phyloP scores from a whole-genome alignment of 2,888 invertebrate genomes.

The Gnatocerus cornutus region DNA sequence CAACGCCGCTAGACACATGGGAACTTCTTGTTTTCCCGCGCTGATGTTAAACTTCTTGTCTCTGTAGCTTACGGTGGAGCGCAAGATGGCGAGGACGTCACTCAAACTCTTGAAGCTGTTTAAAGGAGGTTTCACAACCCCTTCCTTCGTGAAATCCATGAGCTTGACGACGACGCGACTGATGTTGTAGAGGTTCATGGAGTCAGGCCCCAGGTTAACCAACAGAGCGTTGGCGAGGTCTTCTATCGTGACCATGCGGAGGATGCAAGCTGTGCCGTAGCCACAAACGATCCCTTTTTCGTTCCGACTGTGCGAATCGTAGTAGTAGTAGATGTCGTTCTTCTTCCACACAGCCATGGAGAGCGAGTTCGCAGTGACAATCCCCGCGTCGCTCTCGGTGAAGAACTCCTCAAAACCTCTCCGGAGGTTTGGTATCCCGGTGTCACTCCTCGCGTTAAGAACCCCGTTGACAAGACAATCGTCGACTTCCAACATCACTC shows the following conservation, averaged over 20 bases:
- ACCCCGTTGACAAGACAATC: constrained; percentile 67
- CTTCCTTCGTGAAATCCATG: constrained; percentile 60
- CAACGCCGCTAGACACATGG: constrained; percentile 65
- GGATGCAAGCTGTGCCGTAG: constrained; percentile 69
- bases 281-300: constrained; percentile 71
- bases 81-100: constrained; percentile 68
- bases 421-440: constrained; percentile 50
- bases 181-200: constrained; percentile 65
- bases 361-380: constrained; percentile 75
- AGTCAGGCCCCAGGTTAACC: constrained; percentile 64
- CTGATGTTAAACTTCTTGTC: constrained; percentile 60
- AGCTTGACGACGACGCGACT: constrained; percentile 61
- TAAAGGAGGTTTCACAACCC: constrained; percentile 68
- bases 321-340: constrained; percentile 72
- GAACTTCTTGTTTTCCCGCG: constrained; percentile 66
- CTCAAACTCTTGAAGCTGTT: constrained; percentile 68
- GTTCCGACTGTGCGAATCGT: constrained; percentile 77
- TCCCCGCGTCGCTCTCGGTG: constrained; percentile 65
- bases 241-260: constrained; percentile 64
- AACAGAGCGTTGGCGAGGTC: constrained; percentile 67
- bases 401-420: constrained; percentile 63
- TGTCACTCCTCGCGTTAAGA: constrained; percentile 56
- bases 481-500: constrained; percentile 61
- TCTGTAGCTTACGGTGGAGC: constrained; percentile 61
- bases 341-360: constrained; percentile 76